Percentiles rank a stretch among this genome's conserved stretches.
Evolutionary conservation across 2,888 invertebrate genomes (phyloP).

Genomic region (Fragum whitleyi): DNA sequence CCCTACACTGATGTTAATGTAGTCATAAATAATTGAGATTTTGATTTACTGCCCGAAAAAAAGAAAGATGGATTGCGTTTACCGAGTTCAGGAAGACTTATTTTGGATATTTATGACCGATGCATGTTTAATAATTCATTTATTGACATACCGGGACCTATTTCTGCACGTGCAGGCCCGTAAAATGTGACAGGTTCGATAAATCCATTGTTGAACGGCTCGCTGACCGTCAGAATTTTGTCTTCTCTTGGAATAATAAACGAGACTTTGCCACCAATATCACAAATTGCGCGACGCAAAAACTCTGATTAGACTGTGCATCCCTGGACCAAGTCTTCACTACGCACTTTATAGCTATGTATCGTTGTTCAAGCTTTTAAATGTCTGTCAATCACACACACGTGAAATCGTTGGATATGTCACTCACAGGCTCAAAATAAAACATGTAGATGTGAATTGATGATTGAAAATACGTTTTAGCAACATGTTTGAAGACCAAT

Average conservation of each 20-base stretch:
- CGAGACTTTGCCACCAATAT: too few relatives aligned
- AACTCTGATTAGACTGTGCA: too few relatives aligned
- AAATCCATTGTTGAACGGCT: background rate
- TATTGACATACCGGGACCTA: conserved; percentile 13
- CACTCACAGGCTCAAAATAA: too few relatives aligned
- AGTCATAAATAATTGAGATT: conserved; percentile 9
- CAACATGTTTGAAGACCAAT: too few relatives aligned
- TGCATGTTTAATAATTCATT: conserved; percentile 22
- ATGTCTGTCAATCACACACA: too few relatives aligned
- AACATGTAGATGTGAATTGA: too few relatives aligned
- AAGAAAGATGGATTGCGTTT: conserved; percentile 3
- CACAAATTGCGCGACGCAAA: too few relatives aligned
- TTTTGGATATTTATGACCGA: conserved; percentile 8
- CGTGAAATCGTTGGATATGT: too few relatives aligned
- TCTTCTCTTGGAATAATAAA: background rate
- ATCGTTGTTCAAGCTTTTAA: too few relatives aligned
- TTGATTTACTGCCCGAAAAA: conserved; percentile 13
- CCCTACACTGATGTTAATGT: conserved; percentile 14
- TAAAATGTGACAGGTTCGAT: background rate
- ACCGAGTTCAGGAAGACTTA: background rate
- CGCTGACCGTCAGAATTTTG: background rate
- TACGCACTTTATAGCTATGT: too few relatives aligned
- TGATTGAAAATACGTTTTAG: too few relatives aligned
- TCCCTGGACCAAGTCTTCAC: too few relatives aligned
- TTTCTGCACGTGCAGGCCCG: background rate